A percentile compares a stretch with the other conserved stretches of the same genome.
These are phyloP conservation scores for Lithobates pipiens DNA, from an alignment of 2,797 vertebrate genomes.

Conservation along the genomic window DNA sequence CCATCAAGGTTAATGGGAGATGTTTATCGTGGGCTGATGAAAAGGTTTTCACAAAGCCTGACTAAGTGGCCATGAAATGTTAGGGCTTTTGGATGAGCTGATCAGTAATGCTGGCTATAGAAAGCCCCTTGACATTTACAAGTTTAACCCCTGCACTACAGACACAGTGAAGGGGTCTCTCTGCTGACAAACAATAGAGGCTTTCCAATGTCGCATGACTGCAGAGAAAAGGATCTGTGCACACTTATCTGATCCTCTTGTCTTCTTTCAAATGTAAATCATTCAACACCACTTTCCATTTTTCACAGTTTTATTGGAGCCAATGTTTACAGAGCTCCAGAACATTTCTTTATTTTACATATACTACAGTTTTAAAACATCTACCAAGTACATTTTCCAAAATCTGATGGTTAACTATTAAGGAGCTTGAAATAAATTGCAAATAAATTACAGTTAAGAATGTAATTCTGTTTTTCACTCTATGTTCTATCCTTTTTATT, in stretches of 20 bases:
- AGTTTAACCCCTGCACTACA: constrained; percentile 43
- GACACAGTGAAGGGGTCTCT: constrained; percentile 15
- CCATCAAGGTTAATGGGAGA: constrained; percentile 51
- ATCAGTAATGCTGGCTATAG: constrained; percentile 48
- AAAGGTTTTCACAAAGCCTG: constrained; percentile 59
- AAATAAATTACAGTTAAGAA: too few relatives aligned
- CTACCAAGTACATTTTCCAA: not conserved
- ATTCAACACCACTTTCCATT: constrained; percentile 29
- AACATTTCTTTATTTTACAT: not conserved
- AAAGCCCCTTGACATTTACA: constrained; percentile 58
- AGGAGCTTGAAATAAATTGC: too few relatives aligned
- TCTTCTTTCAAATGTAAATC: constrained; percentile 11
- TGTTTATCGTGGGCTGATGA: constrained; percentile 58
- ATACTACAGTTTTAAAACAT: not conserved
- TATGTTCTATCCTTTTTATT: too few relatives aligned
- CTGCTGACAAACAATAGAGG: constrained; percentile 22
- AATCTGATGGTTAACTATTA: not conserved
- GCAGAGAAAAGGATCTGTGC: constrained; percentile 2
- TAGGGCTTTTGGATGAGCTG: constrained; percentile 50
- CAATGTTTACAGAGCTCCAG: not conserved
- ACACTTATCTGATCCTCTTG: constrained; percentile 24
- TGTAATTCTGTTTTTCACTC: too few relatives aligned
- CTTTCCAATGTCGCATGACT: constrained; percentile 7
- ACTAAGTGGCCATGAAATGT: constrained; percentile 61
- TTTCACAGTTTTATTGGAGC: constrained; percentile 14